A percentile compares a stretch with the other conserved stretches of the same genome.
These are phyloP conservation scores for Ficedula albicollis DNA, from an alignment of 2,797 vertebrate species.

Conservation along the genomic window DNA sequence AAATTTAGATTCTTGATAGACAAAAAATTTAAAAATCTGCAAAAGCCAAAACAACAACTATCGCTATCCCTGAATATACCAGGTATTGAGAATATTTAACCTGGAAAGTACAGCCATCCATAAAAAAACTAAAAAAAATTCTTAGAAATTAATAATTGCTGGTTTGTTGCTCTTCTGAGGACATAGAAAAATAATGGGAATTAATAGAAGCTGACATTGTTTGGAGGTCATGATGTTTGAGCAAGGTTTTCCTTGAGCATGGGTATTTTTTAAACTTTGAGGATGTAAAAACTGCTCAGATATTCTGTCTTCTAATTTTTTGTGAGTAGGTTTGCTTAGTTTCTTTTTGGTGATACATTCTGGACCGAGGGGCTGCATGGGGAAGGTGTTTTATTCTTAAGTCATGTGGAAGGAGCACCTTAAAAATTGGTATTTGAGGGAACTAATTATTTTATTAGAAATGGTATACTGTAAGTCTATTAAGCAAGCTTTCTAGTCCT, in stretches of 20 bases:
- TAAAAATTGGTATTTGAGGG: neutral
- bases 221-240: neutral
- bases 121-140: neutral
- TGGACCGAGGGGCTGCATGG: neutral
- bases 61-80: neutral
- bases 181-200: neutral
- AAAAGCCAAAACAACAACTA: neutral
- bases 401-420: neutral
- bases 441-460: neutral
- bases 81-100: neutral
- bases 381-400: neutral
- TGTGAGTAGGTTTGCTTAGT: neutral
- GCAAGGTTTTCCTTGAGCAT: neutral
- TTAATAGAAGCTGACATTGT: neutral
- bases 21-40: neutral
- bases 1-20: neutral
- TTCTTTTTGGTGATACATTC: neutral
- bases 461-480: fast-evolving
- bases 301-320: neutral
- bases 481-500: neutral
- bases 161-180: neutral
- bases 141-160: neutral
- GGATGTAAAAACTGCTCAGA: neutral
- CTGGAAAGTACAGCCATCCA: neutral
- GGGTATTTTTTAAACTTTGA: neutral